A percentile compares a stretch with the other conserved stretches of the same genome.
Conservation (phyloP, 1,140 invertebrate genomes). For the Drosophila micromelanica region DNA sequence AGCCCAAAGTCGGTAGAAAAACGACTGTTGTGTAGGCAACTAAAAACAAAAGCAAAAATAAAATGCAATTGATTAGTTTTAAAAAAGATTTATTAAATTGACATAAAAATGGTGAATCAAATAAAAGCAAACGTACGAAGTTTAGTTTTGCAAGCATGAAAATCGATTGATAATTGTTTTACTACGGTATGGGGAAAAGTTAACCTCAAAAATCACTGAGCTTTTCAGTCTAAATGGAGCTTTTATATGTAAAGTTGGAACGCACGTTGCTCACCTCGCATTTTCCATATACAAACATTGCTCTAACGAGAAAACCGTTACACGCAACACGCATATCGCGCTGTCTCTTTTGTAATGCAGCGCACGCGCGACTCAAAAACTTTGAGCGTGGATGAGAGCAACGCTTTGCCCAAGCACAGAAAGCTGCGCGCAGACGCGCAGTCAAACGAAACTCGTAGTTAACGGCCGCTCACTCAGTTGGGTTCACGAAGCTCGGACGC, state of each 20-base stretch:
- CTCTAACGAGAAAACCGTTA: conserved; percentile 33
- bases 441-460: conserved; percentile 20
- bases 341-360: conserved; percentile 44
- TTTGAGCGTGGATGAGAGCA: conserved; percentile 29
- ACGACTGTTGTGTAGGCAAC: conserved; percentile 56
- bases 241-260: not conserved
- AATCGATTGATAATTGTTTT: conserved; percentile 43
- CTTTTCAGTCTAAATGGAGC: not conserved
- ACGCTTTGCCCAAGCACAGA: conserved; percentile 21
- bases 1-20: conserved; percentile 48
- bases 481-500: conserved; percentile 36
- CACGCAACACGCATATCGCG: conserved; percentile 15
- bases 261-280: conserved; percentile 11
- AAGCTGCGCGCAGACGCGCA: conserved; percentile 28
- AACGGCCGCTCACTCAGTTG: conserved; percentile 45
- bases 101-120: conserved; percentile 56
- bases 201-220: conserved; percentile 1
- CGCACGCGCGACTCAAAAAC: conserved; percentile 29
- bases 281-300: not conserved
- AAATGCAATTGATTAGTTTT: conserved; percentile 75
- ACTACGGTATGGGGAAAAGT: conserved; percentile 3
- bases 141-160: conserved; percentile 76
- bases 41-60: conserved; percentile 20
- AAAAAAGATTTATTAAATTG: conserved; percentile 71
- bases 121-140: conserved; percentile 67